A percentile compares a stretch with the other conserved stretches of the same genome.
Evolutionary conservation across 2,888 invertebrate species (phyloP).

Genomic region (Hetaerina titia): DNA sequence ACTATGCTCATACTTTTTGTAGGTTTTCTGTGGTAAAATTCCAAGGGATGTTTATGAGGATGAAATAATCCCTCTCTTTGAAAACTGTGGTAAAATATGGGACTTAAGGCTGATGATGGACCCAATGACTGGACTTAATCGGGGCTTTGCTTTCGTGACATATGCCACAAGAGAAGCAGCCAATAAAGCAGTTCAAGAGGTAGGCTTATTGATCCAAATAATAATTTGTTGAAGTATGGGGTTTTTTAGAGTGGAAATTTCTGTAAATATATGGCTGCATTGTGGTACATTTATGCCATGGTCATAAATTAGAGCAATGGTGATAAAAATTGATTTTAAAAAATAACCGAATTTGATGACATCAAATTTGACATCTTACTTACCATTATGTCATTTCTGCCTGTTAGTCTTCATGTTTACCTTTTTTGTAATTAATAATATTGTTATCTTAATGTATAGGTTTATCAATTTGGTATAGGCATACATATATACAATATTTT

Average conservation of each 20-base stretch:
- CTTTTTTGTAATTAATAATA: too few relatives aligned
- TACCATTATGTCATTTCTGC: too few relatives aligned
- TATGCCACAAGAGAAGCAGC: conserved; percentile 79
- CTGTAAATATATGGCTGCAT: too few relatives aligned
- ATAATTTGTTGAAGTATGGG: conserved; percentile 49
- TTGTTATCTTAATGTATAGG: too few relatives aligned
- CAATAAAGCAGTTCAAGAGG: conserved; percentile 80
- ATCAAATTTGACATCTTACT: too few relatives aligned
- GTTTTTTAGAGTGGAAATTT: neutral
- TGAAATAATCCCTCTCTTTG: conserved; percentile 81
- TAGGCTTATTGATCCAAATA: conserved; percentile 71
- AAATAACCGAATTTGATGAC: too few relatives aligned
- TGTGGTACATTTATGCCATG: too few relatives aligned
- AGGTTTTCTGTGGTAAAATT: conserved; percentile 80
- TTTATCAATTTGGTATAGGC: too few relatives aligned
- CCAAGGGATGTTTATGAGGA: conserved; percentile 82
- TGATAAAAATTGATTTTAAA: too few relatives aligned
- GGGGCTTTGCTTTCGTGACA: conserved; percentile 82
- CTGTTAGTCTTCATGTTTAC: too few relatives aligned
- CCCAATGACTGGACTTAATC: conserved; percentile 80
- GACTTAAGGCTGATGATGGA: conserved; percentile 83
- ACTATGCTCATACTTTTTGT: conserved; percentile 75
- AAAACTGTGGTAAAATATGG: conserved; percentile 80
- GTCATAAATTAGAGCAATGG: too few relatives aligned
- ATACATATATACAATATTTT: too few relatives aligned